phyloP scores from a whole-genome alignment of 1,140 invertebrate genomes.

The Neodiprion lecontei region DNA sequence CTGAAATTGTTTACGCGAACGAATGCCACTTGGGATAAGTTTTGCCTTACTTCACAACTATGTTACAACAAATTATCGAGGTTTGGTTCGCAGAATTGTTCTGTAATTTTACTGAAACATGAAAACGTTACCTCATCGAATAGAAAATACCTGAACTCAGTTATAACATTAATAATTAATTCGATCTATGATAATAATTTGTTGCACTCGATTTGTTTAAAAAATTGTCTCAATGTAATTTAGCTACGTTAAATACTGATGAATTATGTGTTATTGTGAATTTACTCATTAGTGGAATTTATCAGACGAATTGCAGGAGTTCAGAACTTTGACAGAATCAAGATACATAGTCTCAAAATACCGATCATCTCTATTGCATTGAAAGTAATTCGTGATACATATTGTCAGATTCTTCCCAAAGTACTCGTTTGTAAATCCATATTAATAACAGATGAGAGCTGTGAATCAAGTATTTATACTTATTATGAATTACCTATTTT shows the following conservation, averaged over 20 bases:
- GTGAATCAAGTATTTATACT: constrained; percentile 7
- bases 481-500: constrained; percentile 2
- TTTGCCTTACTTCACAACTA: too few species aligned
- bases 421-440: constrained; percentile 2
- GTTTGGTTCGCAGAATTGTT: not conserved
- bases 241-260: not conserved
- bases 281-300: not conserved
- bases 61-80: not conserved
- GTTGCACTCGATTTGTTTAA: not conserved
- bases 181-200: not conserved
- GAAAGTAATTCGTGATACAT: not conserved
- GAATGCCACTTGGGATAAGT: not conserved
- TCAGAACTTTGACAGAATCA: not conserved
- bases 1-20: not conserved
- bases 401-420: not conserved
- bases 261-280: not conserved
- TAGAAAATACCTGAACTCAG: not conserved
- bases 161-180: not conserved
- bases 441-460: constrained; percentile 1
- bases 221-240: not conserved
- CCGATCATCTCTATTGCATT: not conserved
- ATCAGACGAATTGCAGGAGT: not conserved
- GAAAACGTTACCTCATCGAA: not conserved
- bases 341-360: not conserved
- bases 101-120: not conserved